These are phyloP conservation scores for Acomys russatus DNA, from an alignment of 2,797 vertebrate species.

Conservation along the genomic window DNA sequence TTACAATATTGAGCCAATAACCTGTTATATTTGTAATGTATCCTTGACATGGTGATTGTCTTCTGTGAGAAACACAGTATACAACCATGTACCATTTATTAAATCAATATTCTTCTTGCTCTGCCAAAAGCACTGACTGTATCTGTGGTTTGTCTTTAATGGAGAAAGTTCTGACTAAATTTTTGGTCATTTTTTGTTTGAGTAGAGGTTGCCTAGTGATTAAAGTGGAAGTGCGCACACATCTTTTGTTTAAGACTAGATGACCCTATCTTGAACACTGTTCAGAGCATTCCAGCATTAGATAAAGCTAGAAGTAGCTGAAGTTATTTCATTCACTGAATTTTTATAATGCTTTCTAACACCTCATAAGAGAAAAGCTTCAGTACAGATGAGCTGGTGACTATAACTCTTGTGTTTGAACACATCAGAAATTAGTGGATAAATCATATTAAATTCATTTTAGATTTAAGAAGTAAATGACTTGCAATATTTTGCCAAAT, in stretches of 20 bases:
- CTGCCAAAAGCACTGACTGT: constrained; percentile 27
- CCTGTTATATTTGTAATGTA: constrained; percentile 80
- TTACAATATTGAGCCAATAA: constrained; percentile 56
- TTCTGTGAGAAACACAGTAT: background rate
- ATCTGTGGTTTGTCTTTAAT: constrained; percentile 33
- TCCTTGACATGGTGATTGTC: constrained; percentile 78
- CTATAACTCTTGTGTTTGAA: constrained; percentile 20
- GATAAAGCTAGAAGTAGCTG: constrained; percentile 48
- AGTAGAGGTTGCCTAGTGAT: background rate
- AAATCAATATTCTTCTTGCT: constrained; percentile 32
- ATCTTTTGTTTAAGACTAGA: background rate
- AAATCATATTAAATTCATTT: constrained; percentile 51
- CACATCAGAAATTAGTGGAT: constrained; percentile 45
- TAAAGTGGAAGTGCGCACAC: background rate
- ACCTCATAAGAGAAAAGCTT: constrained; percentile 45
- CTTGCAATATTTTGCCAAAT: background rate
- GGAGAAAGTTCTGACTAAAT: constrained; percentile 61
- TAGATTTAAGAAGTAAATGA: constrained; percentile 18
- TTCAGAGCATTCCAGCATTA: constrained; percentile 34
- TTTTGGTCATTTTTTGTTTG: constrained; percentile 24
- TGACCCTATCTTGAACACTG: constrained; percentile 45
- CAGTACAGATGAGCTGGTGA: background rate
- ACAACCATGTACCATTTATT: constrained; percentile 5
- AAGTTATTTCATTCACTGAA: constrained; percentile 50
- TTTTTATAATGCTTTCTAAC: constrained; percentile 66